Evolutionary conservation across 2,888 invertebrate species (phyloP), one percentile per base, ranked within the genome.

Genomic region (Antitype chi): DNA sequence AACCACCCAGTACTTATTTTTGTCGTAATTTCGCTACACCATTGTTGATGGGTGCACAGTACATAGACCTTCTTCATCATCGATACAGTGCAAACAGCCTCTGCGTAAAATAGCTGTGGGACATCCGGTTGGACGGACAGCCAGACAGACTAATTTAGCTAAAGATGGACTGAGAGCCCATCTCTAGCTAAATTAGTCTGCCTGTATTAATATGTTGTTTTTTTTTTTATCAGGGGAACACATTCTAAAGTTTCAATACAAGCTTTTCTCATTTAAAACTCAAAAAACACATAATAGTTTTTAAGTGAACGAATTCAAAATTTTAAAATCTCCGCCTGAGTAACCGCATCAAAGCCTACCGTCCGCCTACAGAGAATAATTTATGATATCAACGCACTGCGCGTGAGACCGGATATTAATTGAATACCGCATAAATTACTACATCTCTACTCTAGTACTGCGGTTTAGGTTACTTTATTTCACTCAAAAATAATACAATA

Each of bases 331-430:
- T 86, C 67, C 79, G 76, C 79, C 84, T 87, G 77, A 68, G 67
- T 78, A 85, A 92, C 93, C 93, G 87, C 94, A 93, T 92, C 92
- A 93, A 93, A 93, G 93, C 87, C 86, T 86, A 52, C 85, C 82
- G 89, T 84, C 92, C 92, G 89, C 90, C 92, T 90, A 91, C 92
- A 78, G 86, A 80, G 76, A 85, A 87, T 93, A 91, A 94, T 93
- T 94, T 94, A 94, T 93, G 88, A 91, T 93, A 92, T 91, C 90
- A 90, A 86, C 88, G 87, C 88, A 87, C 88, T 88, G 86, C 85
- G 86, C 88, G 89, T 92, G 90, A 89, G 93, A 92, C 94, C 95
- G 95, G 95, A 95, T 93, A 94, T 93, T 92, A 92, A 93, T 93
- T 92, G 91, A 92, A 95, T 95, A 89, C 95, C 94, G 76, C 90